These are phyloP conservation scores for Erynnis tages DNA, from an alignment of 2,888 invertebrate species.

Conservation along the genomic window DNA sequence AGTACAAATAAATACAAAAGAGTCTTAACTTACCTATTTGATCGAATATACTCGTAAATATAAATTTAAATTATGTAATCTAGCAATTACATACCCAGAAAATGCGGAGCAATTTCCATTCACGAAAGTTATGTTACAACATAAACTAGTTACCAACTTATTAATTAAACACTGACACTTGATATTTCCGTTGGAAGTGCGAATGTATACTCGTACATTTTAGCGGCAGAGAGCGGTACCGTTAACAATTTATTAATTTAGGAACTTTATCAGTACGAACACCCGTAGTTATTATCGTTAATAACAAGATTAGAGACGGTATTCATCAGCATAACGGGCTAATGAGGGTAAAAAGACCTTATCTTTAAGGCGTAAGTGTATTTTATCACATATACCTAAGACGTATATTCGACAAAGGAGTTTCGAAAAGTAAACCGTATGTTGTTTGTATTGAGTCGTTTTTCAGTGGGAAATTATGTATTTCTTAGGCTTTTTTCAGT, in stretches of 20 bases:
- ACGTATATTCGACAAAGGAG: not conserved
- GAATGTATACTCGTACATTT: not conserved
- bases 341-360: conserved; percentile 12
- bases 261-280: conserved; percentile 27
- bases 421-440: not conserved
- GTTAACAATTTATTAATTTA: not conserved
- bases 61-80: too few species aligned
- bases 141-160: not conserved
- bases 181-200: not conserved
- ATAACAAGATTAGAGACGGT: conserved; percentile 28
- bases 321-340: conserved; percentile 12
- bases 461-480: too few species aligned
- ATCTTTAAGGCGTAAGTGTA: not conserved
- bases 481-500: too few species aligned
- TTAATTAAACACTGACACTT: not conserved
- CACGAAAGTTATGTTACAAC: not conserved
- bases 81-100: too few species aligned
- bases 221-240: not conserved
- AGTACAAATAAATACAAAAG: too few species aligned
- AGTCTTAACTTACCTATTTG: too few species aligned
- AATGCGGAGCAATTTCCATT: not conserved
- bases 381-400: not conserved
- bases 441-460: not conserved
- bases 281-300: conserved; percentile 29
- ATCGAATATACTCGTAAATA: too few species aligned